Evolutionary conservation across 2,113 vertebrate genomes (phyloP).

Genomic region (Pygoscelis antarcticus): DNA sequence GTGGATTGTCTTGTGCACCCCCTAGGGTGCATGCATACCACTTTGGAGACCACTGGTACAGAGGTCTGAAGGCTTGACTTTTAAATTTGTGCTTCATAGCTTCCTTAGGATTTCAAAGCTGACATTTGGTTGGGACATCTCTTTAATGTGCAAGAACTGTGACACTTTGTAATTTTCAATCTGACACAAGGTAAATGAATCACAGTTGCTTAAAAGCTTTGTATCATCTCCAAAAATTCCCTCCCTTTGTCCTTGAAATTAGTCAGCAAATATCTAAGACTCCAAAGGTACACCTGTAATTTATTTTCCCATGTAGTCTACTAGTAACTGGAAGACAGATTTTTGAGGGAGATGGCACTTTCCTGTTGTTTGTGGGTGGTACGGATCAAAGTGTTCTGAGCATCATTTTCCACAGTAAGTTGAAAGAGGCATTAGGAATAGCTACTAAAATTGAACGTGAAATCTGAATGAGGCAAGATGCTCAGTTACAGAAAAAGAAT

Average conservation of each 20-base stretch:
- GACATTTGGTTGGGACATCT: not conserved
- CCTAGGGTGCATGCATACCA: accelerated
- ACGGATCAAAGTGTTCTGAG: not conserved
- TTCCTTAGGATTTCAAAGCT: not conserved
- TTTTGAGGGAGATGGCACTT: not conserved
- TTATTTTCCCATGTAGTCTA: not conserved
- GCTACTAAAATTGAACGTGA: not conserved
- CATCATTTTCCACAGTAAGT: not conserved
- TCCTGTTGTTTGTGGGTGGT: not conserved
- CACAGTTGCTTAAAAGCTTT: not conserved
- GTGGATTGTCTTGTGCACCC: not conserved
- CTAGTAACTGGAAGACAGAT: not conserved
- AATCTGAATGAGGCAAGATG: not conserved
- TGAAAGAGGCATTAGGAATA: not conserved
- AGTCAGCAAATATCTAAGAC: not conserved
- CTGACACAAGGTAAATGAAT: not conserved
- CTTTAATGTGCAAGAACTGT: not conserved
- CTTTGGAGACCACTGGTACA: not conserved
- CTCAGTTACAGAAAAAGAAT: not conserved
- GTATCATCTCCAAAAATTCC: not conserved
- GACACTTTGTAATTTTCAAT: not conserved
- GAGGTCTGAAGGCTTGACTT: not conserved
- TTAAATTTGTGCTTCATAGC: not conserved
- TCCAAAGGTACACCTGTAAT: not conserved
- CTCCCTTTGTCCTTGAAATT: not conserved